Conservation (phyloP, 2,113 vertebrate species). For the Todiramphus chloris region DNA sequence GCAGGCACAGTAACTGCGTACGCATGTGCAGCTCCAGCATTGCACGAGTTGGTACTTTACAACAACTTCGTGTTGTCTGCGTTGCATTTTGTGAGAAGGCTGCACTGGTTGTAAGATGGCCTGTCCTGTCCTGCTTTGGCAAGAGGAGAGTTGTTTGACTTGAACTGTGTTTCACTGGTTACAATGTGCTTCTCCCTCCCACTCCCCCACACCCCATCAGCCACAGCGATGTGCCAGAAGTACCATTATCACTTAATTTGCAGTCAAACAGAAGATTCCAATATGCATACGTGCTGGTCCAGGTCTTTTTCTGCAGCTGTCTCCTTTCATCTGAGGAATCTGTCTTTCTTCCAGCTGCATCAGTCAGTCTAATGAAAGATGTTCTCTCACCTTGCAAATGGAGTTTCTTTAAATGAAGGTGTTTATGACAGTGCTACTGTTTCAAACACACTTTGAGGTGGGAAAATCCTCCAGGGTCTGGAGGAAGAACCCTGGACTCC, state of each 20-base stretch:
- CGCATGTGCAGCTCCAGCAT: fast-evolving
- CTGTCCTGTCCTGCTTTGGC: not conserved
- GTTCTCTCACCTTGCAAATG: not conserved
- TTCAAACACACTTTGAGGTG: not conserved
- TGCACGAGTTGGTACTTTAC: not conserved
- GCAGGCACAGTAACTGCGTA: not conserved
- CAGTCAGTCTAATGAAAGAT: not conserved
- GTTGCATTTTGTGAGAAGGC: not conserved
- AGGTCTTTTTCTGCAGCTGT: not conserved
- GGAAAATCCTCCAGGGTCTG: not conserved
- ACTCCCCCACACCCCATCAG: fast-evolving
- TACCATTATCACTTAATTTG: not conserved
- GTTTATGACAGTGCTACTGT: not conserved
- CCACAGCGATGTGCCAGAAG: not conserved
- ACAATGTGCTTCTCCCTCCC: not conserved
- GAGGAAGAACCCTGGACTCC: not conserved
- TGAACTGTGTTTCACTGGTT: not conserved
- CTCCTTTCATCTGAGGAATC: not conserved
- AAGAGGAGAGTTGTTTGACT: not conserved
- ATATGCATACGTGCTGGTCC: not conserved
- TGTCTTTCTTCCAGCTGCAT: not conserved
- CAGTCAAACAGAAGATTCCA: not conserved
- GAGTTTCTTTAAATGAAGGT: not conserved
- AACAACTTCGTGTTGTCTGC: not conserved
- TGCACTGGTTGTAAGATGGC: not conserved